Evolutionary conservation across 1,140 invertebrate genomes (phyloP).

Genomic region (Cydia splendana): DNA sequence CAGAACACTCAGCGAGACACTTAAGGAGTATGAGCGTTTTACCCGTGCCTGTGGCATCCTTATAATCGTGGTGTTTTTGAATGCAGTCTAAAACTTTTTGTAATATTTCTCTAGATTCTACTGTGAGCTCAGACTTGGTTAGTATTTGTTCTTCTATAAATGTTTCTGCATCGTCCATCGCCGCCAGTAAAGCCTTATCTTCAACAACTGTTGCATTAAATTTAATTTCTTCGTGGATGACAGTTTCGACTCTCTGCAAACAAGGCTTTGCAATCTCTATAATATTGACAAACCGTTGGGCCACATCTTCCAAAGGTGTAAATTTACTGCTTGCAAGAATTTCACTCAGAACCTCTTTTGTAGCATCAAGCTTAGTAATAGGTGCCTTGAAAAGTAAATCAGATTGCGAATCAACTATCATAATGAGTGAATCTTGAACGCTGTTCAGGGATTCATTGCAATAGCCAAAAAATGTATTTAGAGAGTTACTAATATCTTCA

Average conservation of each 20-base stretch:
- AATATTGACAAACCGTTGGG: conserved; percentile 39
- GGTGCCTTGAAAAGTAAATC: conserved; percentile 53
- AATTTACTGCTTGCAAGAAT: conserved; percentile 32
- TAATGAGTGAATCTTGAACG: conserved; percentile 48
- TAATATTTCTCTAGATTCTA: conserved; percentile 39
- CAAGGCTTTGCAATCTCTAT: conserved; percentile 38
- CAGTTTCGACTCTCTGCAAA: conserved; percentile 36
- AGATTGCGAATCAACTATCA: conserved; percentile 51
- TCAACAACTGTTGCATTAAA: conserved; percentile 37
- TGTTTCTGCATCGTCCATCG: conserved; percentile 33
- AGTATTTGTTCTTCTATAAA: conserved; percentile 28
- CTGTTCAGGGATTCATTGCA: conserved; percentile 49
- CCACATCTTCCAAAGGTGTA: conserved; percentile 34
- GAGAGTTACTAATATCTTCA: conserved; percentile 44
- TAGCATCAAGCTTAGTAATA: conserved; percentile 38
- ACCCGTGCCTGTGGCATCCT: conserved; percentile 51
- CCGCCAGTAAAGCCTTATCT: conserved; percentile 10
- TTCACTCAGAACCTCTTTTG: conserved; percentile 36
- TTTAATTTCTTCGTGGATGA: conserved; percentile 43
- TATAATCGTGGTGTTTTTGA: conserved; percentile 53
- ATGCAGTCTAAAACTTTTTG: conserved; percentile 48
- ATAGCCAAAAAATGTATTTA: conserved; percentile 47
- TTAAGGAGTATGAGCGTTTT: conserved; percentile 62
- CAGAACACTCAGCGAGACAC: conserved; percentile 62
- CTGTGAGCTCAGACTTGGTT: conserved; percentile 23